Evolutionary conservation across 1,140 invertebrate genomes (phyloP).

Genomic region (Caenorhabditis remanei): DNA sequence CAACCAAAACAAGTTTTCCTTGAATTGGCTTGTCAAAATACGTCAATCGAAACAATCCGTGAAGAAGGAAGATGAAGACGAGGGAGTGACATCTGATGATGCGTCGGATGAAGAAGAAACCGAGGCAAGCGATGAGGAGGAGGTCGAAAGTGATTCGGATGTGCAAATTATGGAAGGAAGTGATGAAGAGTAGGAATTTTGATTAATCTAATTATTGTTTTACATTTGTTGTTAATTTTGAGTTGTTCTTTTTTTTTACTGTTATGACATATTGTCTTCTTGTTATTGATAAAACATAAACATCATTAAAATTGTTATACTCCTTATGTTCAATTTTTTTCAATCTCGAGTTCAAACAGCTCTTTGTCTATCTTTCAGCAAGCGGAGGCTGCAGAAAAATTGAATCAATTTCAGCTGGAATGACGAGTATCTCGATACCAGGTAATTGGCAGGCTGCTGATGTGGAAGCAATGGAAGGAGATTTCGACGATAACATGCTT

Average conservation of each 20-base stretch:
- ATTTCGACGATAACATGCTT: constrained; percentile 57
- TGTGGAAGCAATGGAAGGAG: constrained; percentile 16
- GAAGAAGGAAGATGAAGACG: constrained; percentile 53
- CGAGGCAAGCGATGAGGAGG: not conserved
- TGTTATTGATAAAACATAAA: no score
- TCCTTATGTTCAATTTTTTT: not conserved
- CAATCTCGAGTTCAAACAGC: not conserved
- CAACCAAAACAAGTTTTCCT: constrained; percentile 58
- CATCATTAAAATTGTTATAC: constrained; percentile 9
- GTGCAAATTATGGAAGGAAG: not conserved
- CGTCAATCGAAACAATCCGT: constrained; percentile 5
- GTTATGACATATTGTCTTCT: no score
- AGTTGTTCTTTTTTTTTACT: not conserved
- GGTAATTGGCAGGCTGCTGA: constrained; percentile 4
- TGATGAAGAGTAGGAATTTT: no score
- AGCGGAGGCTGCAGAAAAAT: not conserved
- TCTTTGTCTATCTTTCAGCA: no score
- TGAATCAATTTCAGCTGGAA: not conserved
- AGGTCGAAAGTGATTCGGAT: not conserved
- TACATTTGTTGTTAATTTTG: constrained; percentile 3
- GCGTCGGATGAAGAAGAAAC: not conserved
- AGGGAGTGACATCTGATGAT: not conserved
- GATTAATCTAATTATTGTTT: no score
- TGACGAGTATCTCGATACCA: constrained; percentile 38
- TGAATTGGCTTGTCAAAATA: constrained; percentile 60